Evolutionary conservation across 2,797 vertebrate species (phyloP).

Genomic region (Cheirogaleus major): DNA sequence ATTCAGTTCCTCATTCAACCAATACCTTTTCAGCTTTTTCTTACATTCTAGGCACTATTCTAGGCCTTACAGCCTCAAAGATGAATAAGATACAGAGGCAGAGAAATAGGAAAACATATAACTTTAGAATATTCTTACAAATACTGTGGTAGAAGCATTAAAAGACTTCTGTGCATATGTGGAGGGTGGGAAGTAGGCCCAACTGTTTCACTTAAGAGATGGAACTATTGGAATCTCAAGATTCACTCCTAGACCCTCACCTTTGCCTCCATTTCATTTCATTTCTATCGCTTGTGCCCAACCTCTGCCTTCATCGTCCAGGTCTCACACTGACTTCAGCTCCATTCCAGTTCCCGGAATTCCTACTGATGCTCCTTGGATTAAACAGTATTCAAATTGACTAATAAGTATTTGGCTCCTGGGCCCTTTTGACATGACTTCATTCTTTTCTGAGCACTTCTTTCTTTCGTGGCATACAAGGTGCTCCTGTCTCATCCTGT

Average conservation of each 20-base stretch:
- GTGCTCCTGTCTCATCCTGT: background rate
- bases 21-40: background rate
- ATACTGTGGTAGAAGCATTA: background rate
- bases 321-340: background rate
- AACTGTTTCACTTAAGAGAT: background rate
- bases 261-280: background rate
- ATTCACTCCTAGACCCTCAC: background rate
- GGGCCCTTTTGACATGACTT: background rate
- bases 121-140: background rate
- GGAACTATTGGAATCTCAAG: background rate
- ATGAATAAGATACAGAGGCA: background rate
- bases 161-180: background rate
- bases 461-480: background rate
- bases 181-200: too few species aligned
- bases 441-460: background rate
- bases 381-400: background rate
- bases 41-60: background rate
- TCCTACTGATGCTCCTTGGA: background rate
- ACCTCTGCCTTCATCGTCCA: background rate
- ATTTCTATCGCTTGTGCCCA: background rate
- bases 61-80: background rate
- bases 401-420: background rate
- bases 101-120: background rate
- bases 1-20: background rate
- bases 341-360: background rate